phyloP scores from a whole-genome alignment of 2,888 invertebrate genomes.

The Abrostola tripartita region DNA sequence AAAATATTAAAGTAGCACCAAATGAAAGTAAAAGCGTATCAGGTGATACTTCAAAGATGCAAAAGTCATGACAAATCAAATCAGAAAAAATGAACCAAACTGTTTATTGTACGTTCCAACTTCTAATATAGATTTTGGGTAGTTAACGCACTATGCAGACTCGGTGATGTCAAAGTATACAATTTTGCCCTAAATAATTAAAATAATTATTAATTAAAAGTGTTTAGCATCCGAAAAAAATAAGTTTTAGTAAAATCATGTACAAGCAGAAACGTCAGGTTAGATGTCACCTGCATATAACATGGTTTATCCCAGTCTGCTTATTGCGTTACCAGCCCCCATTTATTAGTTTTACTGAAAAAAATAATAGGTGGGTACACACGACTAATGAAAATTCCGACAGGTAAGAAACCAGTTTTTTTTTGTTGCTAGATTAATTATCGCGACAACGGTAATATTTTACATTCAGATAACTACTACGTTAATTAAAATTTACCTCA shows the following conservation, averaged over 20 bases:
- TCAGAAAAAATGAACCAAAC: not conserved
- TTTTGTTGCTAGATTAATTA: not conserved
- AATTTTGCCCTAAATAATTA: too few species aligned
- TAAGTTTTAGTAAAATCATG: too few species aligned
- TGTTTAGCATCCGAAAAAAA: too few species aligned
- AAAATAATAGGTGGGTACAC: not conserved
- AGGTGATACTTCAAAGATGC: constrained; percentile 16
- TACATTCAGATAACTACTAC: not conserved
- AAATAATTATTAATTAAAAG: too few species aligned
- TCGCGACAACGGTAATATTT: not conserved
- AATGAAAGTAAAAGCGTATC: constrained; percentile 30
- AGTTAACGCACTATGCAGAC: not conserved
- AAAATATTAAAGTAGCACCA: constrained; percentile 29
- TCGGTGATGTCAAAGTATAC: too few species aligned
- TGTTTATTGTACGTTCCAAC: not conserved
- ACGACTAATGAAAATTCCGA: not conserved
- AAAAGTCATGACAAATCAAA: constrained; percentile 10
- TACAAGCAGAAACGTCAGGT: too few species aligned
- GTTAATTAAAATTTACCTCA: not conserved
- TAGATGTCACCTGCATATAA: too few species aligned
- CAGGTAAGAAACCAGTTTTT: not conserved
- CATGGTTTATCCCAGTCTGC: not conserved
- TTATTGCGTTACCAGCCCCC: not conserved
- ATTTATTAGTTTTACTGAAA: not conserved
- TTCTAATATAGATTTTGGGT: constrained; percentile 4